Percentiles rank a stretch among this genome's conserved stretches.
These are phyloP conservation scores for Koerneria pararmatus DNA, from an alignment of 2,888 invertebrate species.

Conservation along the genomic window DNA sequence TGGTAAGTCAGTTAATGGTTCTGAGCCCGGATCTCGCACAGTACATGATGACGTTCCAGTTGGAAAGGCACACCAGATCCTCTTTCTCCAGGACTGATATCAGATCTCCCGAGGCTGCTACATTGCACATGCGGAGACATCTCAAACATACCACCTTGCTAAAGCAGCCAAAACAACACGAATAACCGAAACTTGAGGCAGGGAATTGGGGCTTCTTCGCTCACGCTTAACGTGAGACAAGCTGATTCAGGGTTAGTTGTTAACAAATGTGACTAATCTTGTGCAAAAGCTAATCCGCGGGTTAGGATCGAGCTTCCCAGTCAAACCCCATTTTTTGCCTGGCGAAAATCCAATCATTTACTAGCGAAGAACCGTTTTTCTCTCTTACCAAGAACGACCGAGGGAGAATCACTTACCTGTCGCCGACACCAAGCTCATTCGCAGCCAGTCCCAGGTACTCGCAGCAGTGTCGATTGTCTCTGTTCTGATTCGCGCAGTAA, in stretches of 20 bases:
- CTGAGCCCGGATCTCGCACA: slow-evolving; percentile 53
- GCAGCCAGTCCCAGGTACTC: slow-evolving; percentile 48
- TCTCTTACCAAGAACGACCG: neutral
- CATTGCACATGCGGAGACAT: slow-evolving; percentile 55
- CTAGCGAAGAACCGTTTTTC: neutral
- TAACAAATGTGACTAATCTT: too few relatives aligned
- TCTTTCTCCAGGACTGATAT: slow-evolving; percentile 47
- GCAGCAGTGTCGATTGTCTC: slow-evolving; percentile 56
- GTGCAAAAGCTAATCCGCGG: too few relatives aligned
- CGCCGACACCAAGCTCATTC: slow-evolving; percentile 49
- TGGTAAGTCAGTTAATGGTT: slow-evolving; percentile 51
- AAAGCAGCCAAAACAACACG: too few relatives aligned
- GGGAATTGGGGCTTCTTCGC: too few relatives aligned
- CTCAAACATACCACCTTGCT: too few relatives aligned
- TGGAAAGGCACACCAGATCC: slow-evolving; percentile 52
- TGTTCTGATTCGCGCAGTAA: slow-evolving; percentile 56
- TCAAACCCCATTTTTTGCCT: too few relatives aligned
- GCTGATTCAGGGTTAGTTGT: too few relatives aligned
- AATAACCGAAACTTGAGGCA: too few relatives aligned
- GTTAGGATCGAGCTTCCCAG: too few relatives aligned
- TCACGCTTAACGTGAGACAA: too few relatives aligned
- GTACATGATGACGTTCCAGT: slow-evolving; percentile 58
- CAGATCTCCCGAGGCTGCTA: slow-evolving; percentile 42
- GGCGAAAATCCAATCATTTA: too few relatives aligned
- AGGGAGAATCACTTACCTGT: slow-evolving; percentile 30